Percentiles rank a stretch among this genome's conserved stretches.
These are phyloP conservation scores for Caenorhabditis zanzibari DNA, from an alignment of 2,888 invertebrate genomes.

Conservation along the genomic window DNA sequence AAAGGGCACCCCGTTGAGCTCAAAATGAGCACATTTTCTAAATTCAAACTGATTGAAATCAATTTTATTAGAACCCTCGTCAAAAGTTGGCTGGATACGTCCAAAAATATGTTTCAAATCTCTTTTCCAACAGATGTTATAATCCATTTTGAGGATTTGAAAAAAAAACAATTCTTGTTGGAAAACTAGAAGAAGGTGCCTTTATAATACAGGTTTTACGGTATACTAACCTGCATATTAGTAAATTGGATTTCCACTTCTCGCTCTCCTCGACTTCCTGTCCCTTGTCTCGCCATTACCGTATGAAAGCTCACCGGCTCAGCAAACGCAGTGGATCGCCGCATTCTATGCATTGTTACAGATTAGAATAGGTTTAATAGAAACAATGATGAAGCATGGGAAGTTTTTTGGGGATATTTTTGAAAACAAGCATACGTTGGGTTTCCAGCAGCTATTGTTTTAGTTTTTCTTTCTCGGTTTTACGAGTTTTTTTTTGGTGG, in stretches of 20 bases:
- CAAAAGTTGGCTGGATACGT: too few species aligned
- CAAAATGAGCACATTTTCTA: too few species aligned
- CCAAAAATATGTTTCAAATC: too few species aligned
- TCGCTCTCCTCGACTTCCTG: conserved; percentile 56
- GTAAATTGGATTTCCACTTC: conserved; percentile 55
- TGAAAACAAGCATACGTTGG: conserved; percentile 26
- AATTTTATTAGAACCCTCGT: too few species aligned
- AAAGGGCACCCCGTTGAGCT: too few species aligned
- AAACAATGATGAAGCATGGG: background rate
- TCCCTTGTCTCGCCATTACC: conserved; percentile 49
- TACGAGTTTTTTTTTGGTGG: conserved; percentile 20
- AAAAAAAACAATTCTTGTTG: too few species aligned
- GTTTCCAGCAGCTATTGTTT: conserved; percentile 8
- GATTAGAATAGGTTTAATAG: background rate
- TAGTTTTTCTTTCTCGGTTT: conserved; percentile 17
- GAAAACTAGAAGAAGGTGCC: too few species aligned
- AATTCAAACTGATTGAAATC: too few species aligned
- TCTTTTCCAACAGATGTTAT: too few species aligned
- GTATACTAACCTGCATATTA: conserved; percentile 48
- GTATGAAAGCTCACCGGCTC: conserved; percentile 43
- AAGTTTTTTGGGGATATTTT: background rate
- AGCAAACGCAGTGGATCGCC: conserved; percentile 26
- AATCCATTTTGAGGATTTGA: too few species aligned
- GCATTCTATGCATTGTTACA: conserved; percentile 22
- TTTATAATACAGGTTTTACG: too few species aligned